These are phyloP conservation scores for Myrmecobius fasciatus DNA, from an alignment of 2,113 vertebrate genomes.

Conservation along the genomic window DNA sequence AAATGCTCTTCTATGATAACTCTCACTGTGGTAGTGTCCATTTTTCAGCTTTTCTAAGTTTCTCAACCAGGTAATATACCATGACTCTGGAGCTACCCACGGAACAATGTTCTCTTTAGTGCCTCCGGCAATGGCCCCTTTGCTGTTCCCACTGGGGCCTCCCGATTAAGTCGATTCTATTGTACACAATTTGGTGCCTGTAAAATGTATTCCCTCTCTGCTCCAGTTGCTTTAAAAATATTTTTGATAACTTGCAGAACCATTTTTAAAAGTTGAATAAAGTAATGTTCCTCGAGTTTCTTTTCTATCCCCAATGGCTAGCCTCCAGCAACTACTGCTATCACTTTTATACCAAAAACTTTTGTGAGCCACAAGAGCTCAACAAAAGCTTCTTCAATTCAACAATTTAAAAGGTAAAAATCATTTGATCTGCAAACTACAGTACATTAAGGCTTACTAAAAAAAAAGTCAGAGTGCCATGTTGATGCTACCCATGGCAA, in stretches of 20 bases:
- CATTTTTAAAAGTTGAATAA: constrained; percentile 56
- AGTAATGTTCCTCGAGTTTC: constrained; percentile 32
- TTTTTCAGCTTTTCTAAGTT: not conserved
- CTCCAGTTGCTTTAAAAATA: constrained; percentile 40
- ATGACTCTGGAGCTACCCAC: not conserved
- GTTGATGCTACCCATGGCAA: not conserved
- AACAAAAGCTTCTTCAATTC: constrained; percentile 42
- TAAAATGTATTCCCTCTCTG: constrained; percentile 41
- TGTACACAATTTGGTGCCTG: constrained; percentile 33
- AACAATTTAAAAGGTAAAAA: constrained; percentile 55
- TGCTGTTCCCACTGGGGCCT: not conserved
- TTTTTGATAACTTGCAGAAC: constrained; percentile 52
- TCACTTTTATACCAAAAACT: constrained; percentile 67
- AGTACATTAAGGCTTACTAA: constrained; percentile 34
- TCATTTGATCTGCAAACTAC: constrained; percentile 44
- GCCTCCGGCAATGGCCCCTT: constrained; percentile 24
- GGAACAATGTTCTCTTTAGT: not conserved
- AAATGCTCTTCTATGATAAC: not conserved
- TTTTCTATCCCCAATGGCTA: constrained; percentile 55
- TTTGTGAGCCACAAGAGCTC: constrained; percentile 61
- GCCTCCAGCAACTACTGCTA: constrained; percentile 56
- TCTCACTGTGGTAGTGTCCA: not conserved
- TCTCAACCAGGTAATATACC: not conserved
- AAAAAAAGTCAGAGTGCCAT: constrained; percentile 30
- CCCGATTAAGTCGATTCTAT: constrained; percentile 48